Conservation (phyloP, 2,888 invertebrate species). For the Tenthredo notha region DNA sequence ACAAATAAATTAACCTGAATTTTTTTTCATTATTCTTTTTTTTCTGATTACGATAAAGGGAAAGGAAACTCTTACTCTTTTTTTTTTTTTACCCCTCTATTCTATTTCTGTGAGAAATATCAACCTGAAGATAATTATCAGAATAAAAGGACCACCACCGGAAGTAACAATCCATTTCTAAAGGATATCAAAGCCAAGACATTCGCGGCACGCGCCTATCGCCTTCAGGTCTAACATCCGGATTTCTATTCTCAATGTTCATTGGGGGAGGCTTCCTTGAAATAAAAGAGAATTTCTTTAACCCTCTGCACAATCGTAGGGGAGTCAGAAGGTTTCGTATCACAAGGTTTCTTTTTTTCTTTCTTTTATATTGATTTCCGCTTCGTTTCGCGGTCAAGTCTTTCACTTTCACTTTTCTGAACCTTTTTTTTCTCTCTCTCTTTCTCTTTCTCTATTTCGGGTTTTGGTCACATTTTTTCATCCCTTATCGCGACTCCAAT, state of each 20-base stretch:
- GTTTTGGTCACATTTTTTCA: background rate
- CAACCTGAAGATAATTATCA: background rate
- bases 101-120: background rate
- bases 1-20: background rate
- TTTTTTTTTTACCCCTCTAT: too few relatives aligned
- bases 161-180: conserved; percentile 13
- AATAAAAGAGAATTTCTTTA: conserved; percentile 8
- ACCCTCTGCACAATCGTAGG: background rate
- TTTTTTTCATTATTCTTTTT: background rate
- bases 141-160: background rate
- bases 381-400: conserved; percentile 10
- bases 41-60: background rate
- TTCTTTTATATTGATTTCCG: background rate
- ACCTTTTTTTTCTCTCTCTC: background rate
- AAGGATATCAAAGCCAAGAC: conserved; percentile 23
- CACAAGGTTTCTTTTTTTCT: background rate
- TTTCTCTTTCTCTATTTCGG: background rate
- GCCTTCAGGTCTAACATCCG: background rate
- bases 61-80: too few relatives aligned
- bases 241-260: background rate
- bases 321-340: background rate
- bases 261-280: background rate
- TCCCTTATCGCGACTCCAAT: background rate
- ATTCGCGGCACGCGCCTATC: conserved; percentile 30
- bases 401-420: background rate